phyloP scores from a whole-genome alignment of 1,140 invertebrate genomes.

The Drosophila lowei region DNA sequence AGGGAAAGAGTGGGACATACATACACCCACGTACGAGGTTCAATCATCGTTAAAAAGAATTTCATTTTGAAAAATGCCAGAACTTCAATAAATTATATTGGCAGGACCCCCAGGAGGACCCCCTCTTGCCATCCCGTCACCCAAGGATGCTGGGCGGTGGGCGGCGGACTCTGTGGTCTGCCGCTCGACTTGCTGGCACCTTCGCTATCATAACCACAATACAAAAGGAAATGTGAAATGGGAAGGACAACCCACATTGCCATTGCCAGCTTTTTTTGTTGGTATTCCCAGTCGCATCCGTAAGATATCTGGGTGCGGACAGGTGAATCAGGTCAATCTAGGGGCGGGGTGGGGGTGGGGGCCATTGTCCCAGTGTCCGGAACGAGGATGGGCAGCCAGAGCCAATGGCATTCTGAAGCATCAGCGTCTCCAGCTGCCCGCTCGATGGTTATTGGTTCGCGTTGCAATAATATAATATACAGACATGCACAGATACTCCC shows the following conservation, averaged over 20 bases:
- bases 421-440: conserved; percentile 66
- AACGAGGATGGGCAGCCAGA: conserved; percentile 47
- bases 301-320: conserved; percentile 49
- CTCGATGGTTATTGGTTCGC: conserved; percentile 82
- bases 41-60: conserved; percentile 80
- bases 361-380: conserved; percentile 19
- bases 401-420: conserved; percentile 73
- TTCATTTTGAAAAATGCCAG: conserved; percentile 80
- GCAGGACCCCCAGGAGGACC: conserved; percentile 25
- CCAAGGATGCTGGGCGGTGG: neutral
- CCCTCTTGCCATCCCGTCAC: too few species aligned
- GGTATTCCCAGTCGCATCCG: conserved; percentile 19
- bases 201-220: conserved; percentile 78
- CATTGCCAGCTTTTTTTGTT: too few species aligned
- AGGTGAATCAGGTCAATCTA: conserved; percentile 72
- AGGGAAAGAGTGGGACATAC: conserved; percentile 8
- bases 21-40: conserved; percentile 58
- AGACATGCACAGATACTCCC: conserved; percentile 18
- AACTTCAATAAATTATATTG: conserved; percentile 81
- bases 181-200: conserved; percentile 61
- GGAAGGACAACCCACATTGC: conserved; percentile 10
- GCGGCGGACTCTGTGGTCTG: conserved; percentile 31
- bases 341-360: conserved; percentile 6
- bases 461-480: conserved; percentile 79
- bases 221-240: conserved; percentile 48